Percentiles rank a stretch among this genome's conserved stretches.
Conservation (phyloP, 2,888 invertebrate genomes). For the Mythimna ferrago region DNA sequence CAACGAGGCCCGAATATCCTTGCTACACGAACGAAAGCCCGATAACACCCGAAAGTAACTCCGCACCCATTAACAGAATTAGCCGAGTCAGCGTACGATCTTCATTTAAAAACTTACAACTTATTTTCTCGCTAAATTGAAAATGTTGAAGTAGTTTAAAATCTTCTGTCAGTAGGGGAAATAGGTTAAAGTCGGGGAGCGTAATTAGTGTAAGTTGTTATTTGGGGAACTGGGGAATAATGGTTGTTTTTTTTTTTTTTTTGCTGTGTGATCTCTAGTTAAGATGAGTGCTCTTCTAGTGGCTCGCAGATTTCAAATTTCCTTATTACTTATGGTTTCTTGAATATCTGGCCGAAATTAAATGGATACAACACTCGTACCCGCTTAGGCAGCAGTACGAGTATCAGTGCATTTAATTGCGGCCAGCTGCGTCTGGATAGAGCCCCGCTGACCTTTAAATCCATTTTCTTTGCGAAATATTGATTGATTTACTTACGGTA, state of each 20-base stretch:
- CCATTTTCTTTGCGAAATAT: no score
- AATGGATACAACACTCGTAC: no score
- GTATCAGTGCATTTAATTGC: no score
- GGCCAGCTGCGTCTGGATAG: no score
- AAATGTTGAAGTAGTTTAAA: conserved; percentile 66
- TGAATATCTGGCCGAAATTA: no score
- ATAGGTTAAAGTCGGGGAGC: conserved; percentile 35
- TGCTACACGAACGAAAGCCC: conserved; percentile 16
- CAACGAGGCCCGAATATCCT: conserved; percentile 30
- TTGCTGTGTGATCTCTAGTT: conserved; percentile 12
- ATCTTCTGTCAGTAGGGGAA: conserved; percentile 37
- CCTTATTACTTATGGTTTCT: no score
- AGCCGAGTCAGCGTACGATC: conserved; percentile 60
- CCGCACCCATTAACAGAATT: conserved; percentile 66
- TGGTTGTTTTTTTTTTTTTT: not conserved
- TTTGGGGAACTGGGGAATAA: conserved; percentile 18
- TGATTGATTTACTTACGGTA: no score
- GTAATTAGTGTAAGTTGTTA: conserved; percentile 47
- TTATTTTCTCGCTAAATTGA: conserved; percentile 70
- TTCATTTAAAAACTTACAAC: conserved; percentile 65
- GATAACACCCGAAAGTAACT: conserved; percentile 39
- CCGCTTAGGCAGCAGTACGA: no score
- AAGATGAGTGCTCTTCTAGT: not conserved
- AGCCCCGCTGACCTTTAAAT: no score
- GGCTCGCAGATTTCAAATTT: no score